phyloP scores from a whole-genome alignment of 2,888 invertebrate genomes.

The Sepioteuthis lessoniana region DNA sequence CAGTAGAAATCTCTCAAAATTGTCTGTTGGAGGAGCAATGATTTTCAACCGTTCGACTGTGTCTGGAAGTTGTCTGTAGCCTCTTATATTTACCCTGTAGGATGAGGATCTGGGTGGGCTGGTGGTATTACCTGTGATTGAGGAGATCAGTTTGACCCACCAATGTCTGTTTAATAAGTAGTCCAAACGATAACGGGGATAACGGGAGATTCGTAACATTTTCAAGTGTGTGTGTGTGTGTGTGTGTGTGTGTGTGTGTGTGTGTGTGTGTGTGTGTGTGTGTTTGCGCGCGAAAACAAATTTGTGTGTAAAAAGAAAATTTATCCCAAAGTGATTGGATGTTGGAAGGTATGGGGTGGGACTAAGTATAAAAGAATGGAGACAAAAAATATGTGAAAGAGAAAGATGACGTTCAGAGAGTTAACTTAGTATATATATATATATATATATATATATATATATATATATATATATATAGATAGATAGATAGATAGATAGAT shows the following conservation, averaged over 20 bases:
- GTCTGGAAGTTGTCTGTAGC: neutral
- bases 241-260: too few relatives aligned
- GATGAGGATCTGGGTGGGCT: neutral
- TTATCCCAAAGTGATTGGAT: too few relatives aligned
- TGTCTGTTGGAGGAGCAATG: neutral
- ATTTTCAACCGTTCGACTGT: neutral
- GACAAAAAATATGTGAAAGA: too few relatives aligned
- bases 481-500: neutral
- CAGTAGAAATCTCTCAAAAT: neutral
- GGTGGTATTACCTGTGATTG: neutral
- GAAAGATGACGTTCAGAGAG: too few relatives aligned
- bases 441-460: neutral
- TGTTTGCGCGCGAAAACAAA: neutral
- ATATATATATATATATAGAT: neutral
- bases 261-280: too few relatives aligned
- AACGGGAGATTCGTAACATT: neutral
- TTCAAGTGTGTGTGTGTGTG: neutral
- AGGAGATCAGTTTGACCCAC: neutral
- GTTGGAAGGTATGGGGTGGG: too few relatives aligned
- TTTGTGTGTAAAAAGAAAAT: neutral
- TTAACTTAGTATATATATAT: too few relatives aligned
- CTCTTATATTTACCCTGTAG: neutral
- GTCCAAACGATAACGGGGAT: neutral
- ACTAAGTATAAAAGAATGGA: too few relatives aligned
- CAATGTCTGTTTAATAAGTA: neutral